Percentiles rank a stretch among this genome's conserved stretches.
Conservation (phyloP, 2,797 vertebrate genomes). For the Glossophaga mutica region DNA sequence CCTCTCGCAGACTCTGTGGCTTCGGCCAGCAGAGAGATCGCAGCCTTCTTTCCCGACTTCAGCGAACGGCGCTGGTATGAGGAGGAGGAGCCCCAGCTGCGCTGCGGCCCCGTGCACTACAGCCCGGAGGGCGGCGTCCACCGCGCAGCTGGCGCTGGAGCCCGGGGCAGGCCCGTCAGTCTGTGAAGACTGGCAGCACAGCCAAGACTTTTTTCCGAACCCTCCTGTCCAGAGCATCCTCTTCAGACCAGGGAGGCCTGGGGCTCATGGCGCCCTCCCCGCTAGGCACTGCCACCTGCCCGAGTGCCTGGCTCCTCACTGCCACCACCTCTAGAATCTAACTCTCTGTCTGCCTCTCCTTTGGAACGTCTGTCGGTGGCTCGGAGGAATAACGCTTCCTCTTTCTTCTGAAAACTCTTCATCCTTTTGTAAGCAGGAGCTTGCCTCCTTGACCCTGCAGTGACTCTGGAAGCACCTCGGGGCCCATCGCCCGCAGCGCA, state of each 20-base stretch:
- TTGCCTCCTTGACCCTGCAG: background rate
- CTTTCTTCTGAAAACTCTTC: background rate
- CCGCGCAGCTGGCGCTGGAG: background rate
- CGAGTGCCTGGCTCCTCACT: background rate
- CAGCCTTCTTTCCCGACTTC: constrained; percentile 96
- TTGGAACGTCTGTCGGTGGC: background rate
- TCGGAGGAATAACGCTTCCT: background rate
- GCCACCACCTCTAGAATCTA: background rate
- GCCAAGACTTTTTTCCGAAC: background rate
- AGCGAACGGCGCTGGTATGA: constrained; percentile 86
- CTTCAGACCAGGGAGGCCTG: background rate
- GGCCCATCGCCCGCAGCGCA: background rate
- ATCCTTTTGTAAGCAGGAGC: background rate
- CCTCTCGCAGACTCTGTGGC: constrained; percentile 87
- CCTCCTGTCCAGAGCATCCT: background rate
- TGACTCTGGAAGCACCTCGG: background rate
- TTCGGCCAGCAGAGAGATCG: constrained; percentile 93
- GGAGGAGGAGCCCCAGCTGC: constrained; percentile 86
- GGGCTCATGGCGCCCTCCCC: background rate
- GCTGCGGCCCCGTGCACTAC: constrained; percentile 79
- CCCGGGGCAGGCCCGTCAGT: background rate
- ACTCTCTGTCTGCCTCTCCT: constrained; percentile 41
- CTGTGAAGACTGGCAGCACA: background rate
- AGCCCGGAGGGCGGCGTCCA: constrained; percentile 82
- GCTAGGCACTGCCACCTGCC: background rate